These are phyloP conservation scores for Trichoplusia ni DNA, from an alignment of 1,140 invertebrate species.

Conservation along the genomic window DNA sequence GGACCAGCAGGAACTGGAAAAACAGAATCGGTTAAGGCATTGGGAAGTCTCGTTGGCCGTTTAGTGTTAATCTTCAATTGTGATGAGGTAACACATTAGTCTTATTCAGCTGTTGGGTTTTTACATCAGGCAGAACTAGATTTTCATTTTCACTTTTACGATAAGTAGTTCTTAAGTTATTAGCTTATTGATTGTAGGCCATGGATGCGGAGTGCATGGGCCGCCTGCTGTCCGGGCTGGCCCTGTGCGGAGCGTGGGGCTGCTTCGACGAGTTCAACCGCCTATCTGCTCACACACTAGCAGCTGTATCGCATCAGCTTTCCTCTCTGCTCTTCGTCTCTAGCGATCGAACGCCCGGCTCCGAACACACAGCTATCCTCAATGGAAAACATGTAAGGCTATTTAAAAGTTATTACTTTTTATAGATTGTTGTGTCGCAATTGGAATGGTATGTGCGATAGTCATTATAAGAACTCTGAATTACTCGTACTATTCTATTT, in stretches of 20 bases:
- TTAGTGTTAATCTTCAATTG: slow-evolving; percentile 99
- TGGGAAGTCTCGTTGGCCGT: slow-evolving; percentile 93
- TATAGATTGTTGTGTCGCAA: background rate
- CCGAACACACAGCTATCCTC: slow-evolving; percentile 82
- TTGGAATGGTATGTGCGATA: too few relatives aligned
- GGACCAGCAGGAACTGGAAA: slow-evolving; percentile 99
- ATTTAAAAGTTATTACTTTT: background rate
- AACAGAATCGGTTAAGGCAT: slow-evolving; percentile 98
- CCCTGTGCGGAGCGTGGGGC: slow-evolving; percentile 98
- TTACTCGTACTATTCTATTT: too few relatives aligned
- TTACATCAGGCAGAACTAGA: background rate
- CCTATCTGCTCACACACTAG: slow-evolving; percentile 95
- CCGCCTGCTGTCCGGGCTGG: slow-evolving; percentile 94
- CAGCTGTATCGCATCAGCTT: slow-evolving; percentile 91
- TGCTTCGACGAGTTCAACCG: slow-evolving; percentile 99
- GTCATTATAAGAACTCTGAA: too few relatives aligned
- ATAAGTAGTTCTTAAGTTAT: too few relatives aligned
- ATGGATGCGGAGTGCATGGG: slow-evolving; percentile 97
- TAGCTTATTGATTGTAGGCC: slow-evolving; percentile 83
- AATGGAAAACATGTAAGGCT: slow-evolving; percentile 87
- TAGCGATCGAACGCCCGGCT: slow-evolving; percentile 17
- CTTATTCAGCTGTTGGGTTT: background rate
- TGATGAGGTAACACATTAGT: slow-evolving; percentile 88
- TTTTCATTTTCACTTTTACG: too few relatives aligned
- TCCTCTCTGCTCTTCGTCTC: slow-evolving; percentile 87